Percentiles rank a stretch among this genome's conserved stretches.
These are phyloP conservation scores for Telenomus remus DNA, from an alignment of 1,140 invertebrate genomes.

Conservation along the genomic window DNA sequence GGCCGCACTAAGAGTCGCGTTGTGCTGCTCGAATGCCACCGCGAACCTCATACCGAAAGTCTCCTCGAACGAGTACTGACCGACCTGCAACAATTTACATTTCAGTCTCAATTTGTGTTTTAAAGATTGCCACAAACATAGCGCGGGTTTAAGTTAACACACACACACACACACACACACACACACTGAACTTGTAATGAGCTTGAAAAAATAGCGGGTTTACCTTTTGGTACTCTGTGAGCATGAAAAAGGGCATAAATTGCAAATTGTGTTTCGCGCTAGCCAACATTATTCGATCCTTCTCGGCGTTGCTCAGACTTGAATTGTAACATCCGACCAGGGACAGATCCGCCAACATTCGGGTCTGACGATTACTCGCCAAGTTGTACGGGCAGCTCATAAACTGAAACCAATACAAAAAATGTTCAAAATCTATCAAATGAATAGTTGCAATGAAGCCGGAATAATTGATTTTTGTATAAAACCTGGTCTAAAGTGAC, in stretches of 20 bases:
- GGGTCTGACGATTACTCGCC: constrained; percentile 95
- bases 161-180: too few relatives aligned
- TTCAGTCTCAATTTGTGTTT: not conserved
- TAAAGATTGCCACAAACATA: too few relatives aligned
- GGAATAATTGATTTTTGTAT: too few relatives aligned
- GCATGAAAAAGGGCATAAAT: constrained; percentile 96
- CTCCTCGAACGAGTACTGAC: constrained; percentile 97
- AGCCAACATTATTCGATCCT: constrained; percentile 89
- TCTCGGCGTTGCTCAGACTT: constrained; percentile 81
- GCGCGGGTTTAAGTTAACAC: too few relatives aligned
- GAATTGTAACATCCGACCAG: constrained; percentile 97
- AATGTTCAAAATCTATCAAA: not conserved
- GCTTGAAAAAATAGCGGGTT: constrained; percentile 29
- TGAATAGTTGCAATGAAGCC: too few relatives aligned
- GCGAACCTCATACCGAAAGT: constrained; percentile 96
- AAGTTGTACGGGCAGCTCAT: constrained; percentile 93
- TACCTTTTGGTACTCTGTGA: constrained; percentile 96
- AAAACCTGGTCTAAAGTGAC: constrained; percentile 77
- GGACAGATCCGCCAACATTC: constrained; percentile 97
- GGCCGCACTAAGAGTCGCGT: constrained; percentile 88
- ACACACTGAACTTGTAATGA: too few relatives aligned
- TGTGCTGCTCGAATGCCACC: constrained; percentile 91
- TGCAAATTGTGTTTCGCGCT: constrained; percentile 96
- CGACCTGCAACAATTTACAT: constrained; percentile 77
- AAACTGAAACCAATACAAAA: constrained; percentile 79